Conservation (phyloP, 1,140 invertebrate genomes). For the Diabrotica undecimpunctata region DNA sequence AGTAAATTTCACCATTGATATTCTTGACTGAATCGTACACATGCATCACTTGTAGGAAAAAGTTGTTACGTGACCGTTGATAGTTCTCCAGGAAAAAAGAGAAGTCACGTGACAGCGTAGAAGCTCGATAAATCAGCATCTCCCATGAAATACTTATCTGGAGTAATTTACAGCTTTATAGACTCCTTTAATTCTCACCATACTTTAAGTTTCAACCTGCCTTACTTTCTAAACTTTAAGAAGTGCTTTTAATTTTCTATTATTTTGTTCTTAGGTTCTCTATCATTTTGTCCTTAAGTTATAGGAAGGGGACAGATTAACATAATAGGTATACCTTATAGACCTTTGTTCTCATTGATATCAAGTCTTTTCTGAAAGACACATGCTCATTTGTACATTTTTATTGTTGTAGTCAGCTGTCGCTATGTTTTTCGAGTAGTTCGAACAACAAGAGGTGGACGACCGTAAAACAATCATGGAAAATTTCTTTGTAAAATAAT, state of each 20-base stretch:
- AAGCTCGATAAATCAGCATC: not conserved
- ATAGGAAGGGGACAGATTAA: not conserved
- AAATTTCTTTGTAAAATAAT: too few species aligned
- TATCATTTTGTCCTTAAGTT: not conserved
- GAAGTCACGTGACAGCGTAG: not conserved
- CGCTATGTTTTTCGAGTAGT: too few species aligned
- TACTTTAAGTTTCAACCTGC: not conserved
- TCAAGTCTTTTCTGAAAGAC: not conserved
- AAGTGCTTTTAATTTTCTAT: not conserved
- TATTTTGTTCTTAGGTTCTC: not conserved
- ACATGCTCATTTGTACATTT: not conserved
- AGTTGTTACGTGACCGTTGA: conserved; percentile 1
- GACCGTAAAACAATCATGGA: too few species aligned
- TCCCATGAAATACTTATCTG: not conserved
- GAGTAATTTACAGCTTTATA: not conserved
- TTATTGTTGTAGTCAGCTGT: too few species aligned
- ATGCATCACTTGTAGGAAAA: not conserved
- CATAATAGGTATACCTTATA: not conserved
- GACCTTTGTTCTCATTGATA: not conserved
- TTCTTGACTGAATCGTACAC: not conserved
- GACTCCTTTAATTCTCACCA: not conserved
- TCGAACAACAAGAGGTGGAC: too few species aligned
- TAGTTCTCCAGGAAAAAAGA: not conserved
- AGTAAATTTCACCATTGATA: not conserved
- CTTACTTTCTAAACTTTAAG: not conserved